Conservation (phyloP, 2,888 invertebrate species). For the Aelia acuminata region DNA sequence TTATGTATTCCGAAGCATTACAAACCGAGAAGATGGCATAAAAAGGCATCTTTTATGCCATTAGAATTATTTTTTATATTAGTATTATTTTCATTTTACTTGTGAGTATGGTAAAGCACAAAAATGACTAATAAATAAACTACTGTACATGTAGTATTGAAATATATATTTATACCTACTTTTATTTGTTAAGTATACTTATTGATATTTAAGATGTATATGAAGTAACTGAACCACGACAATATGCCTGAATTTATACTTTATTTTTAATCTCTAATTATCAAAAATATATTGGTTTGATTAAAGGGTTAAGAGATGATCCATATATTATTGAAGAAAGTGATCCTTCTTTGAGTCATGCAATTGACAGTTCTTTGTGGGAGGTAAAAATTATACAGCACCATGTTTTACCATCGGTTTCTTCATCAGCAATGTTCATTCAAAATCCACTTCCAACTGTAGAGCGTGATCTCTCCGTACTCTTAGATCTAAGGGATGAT, state of each 20-base stretch:
- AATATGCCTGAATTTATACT: neutral
- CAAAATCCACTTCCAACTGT: conserved; percentile 77
- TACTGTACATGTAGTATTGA: too few relatives aligned
- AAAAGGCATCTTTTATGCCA: too few relatives aligned
- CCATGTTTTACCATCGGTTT: conserved; percentile 81
- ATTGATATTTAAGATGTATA: too few relatives aligned
- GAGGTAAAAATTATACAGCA: conserved; percentile 86
- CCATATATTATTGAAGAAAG: conserved; percentile 88
- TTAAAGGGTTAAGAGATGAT: conserved; percentile 72
- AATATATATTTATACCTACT: too few relatives aligned
- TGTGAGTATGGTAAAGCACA: too few relatives aligned
- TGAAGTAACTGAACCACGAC: neutral
- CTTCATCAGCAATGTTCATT: conserved; percentile 81
- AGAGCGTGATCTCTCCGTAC: conserved; percentile 79
- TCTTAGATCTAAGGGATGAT: conserved; percentile 72
- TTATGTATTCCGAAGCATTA: too few relatives aligned
- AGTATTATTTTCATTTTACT: too few relatives aligned
- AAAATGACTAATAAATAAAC: too few relatives aligned
- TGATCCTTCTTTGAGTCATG: conserved; percentile 84
- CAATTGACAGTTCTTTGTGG: conserved; percentile 93
- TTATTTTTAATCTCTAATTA: neutral
- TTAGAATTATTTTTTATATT: too few relatives aligned
- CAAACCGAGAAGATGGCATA: too few relatives aligned
- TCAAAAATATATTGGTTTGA: neutral
- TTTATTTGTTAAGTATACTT: too few relatives aligned